Percentiles rank a stretch among this genome's conserved stretches.
These are phyloP conservation scores for Saccostrea cuccullata DNA, from an alignment of 1,140 invertebrate species.

Conservation along the genomic window DNA sequence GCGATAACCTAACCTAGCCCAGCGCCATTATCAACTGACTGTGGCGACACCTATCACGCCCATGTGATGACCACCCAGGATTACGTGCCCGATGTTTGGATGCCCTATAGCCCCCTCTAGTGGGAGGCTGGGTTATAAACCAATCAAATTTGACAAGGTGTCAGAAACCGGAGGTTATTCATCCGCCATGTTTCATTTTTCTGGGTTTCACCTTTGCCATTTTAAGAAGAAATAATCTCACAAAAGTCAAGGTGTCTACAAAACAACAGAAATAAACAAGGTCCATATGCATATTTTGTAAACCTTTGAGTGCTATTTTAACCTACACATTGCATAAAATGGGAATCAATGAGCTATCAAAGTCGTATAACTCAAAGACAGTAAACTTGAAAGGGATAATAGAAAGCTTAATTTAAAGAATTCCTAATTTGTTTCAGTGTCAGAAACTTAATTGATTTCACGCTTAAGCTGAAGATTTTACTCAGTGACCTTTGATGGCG, in stretches of 20 bases:
- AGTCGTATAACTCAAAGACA: too few species aligned
- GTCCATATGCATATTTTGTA: slow-evolving; percentile 1
- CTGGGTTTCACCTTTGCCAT: slow-evolving; percentile 18
- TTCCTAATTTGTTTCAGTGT: not conserved
- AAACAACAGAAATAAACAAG: slow-evolving; percentile 14
- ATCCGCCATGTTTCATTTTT: slow-evolving; percentile 28
- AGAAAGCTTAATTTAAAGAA: not conserved
- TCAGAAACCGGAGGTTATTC: slow-evolving; percentile 26
- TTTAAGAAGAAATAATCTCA: slow-evolving; percentile 5
- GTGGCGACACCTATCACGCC: slow-evolving; percentile 19
- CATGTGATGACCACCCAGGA: slow-evolving; percentile 22
- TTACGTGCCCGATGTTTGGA: slow-evolving; percentile 20
- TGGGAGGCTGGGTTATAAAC: slow-evolving; percentile 14
- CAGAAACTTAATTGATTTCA: not conserved
- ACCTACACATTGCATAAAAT: not conserved
- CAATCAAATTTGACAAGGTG: slow-evolving; percentile 27
- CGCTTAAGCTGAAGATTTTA: not conserved
- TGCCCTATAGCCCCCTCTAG: slow-evolving; percentile 24
- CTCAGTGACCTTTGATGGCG: not conserved
- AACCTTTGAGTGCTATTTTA: not conserved
- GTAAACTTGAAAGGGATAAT: too few species aligned
- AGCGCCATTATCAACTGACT: not conserved
- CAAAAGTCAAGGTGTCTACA: slow-evolving; percentile 20
- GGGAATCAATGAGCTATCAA: too few species aligned
- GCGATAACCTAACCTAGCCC: not conserved